These are phyloP conservation scores for Dromiciops gliroides DNA, from an alignment of 2,113 vertebrate species.

Conservation along the genomic window DNA sequence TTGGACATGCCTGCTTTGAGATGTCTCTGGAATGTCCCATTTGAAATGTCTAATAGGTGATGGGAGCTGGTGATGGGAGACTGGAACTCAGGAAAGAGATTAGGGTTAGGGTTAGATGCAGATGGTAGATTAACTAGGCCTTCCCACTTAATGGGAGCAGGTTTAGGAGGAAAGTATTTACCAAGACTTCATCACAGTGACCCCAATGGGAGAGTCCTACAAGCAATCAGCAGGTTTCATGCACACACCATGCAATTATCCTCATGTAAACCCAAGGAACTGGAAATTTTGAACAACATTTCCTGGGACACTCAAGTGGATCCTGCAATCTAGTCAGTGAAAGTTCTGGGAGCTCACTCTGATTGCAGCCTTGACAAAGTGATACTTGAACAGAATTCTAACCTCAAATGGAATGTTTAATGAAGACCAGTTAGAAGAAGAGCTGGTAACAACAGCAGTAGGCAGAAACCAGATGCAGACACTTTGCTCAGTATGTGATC, in stretches of 20 bases:
- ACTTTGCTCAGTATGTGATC: background rate
- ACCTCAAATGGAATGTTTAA: background rate
- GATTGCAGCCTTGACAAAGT: background rate
- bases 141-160: conserved; percentile 34
- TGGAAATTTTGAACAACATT: conserved; percentile 32
- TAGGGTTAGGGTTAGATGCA: background rate
- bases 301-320: conserved; percentile 38
- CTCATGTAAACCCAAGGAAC: background rate
- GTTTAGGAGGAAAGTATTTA: conserved; percentile 43
- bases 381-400: background rate
- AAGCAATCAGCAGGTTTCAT: background rate
- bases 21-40: background rate
- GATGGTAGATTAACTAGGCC: background rate
- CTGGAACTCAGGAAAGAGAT: background rate
- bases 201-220: conserved; percentile 1
- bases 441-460: background rate
- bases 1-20: background rate
- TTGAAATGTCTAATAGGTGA: background rate
- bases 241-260: background rate
- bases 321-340: background rate
- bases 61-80: background rate
- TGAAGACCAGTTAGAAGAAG: conserved; percentile 21
- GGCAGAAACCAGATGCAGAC: background rate
- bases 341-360: background rate
- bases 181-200: conserved; percentile 25